Base-by-base conservation (phyloP, 2,797 vertebrate species). In the Onychomys leucogaster region DNA sequence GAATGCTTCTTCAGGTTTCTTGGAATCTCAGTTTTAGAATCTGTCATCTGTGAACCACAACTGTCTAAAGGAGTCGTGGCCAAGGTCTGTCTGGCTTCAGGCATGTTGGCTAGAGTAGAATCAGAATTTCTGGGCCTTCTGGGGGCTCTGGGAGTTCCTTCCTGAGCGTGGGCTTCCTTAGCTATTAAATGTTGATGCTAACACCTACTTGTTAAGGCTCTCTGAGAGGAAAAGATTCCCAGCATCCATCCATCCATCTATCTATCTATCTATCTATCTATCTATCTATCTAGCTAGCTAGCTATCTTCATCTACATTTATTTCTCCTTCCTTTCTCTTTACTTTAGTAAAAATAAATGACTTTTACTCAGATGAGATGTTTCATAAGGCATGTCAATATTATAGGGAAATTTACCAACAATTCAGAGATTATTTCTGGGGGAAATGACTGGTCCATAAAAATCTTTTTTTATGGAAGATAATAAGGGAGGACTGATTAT, bases 371-470 rank as follows among this genome's bases (percentile, higher is more conserved):
- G 25, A 81, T 71, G 37, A 91, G 32, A 27, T 75, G 80, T 77
- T 97, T 91, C 34, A 96, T 77, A 91, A 92, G 84, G 29, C 80
- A 77, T 90, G 77, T 34, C 91, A 88, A 95, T 71, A 83, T 59
- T 80, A 71, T 85, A 25, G 63, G 65, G n/a, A 90, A 95, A 94
- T 78, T 92, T 89, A 89, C 27, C 46, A 95, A 94, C 63, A 93
- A 94, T 87, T 93, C 32, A 76, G 95, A 95, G 63, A 94, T 85
- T 59, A 81, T 81, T 92, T 93, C 41, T 80, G 11, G 43, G 43
- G 37, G 13, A 85, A 92, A 71, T 73, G 78, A 84, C 55, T 46
- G n/a, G 86, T 46, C 57, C 32, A 95, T 76, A 77, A 88, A 89
- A 83, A 88, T 75, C 9, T 89, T 94, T n/a, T 90, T 92, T 27